Conservation (phyloP, 2,797 vertebrate species). For the Philypnodon macrostomus region DNA sequence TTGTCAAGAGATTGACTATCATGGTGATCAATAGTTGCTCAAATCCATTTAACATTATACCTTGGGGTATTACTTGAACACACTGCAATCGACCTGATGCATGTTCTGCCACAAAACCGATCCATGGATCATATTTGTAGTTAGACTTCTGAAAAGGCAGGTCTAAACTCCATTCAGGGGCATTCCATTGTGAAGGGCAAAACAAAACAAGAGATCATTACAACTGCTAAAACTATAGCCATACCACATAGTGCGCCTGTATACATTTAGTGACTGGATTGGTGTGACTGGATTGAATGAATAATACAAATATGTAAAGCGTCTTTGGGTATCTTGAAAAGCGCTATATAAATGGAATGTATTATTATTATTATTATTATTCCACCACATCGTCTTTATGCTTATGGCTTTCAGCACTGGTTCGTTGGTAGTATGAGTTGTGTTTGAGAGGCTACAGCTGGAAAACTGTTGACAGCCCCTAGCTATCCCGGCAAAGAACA, state of each 20-base stretch:
- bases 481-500: conserved; percentile 58
- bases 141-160: not conserved
- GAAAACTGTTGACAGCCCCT: conserved; percentile 64
- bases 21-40: conserved; percentile 36
- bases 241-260: no score
- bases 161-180: no score
- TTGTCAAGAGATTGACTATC: conserved; percentile 26
- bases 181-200: no score
- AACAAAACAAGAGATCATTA: not conserved
- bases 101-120: conserved; percentile 1
- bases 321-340: no score
- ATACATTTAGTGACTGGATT: no score
- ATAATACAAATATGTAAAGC: no score
- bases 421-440: conserved; percentile 74
- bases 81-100: conserved; percentile 23
- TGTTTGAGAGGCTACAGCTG: conserved; percentile 70
- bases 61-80: conserved; percentile 5
- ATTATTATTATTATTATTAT: no score
- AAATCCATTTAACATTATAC: conserved; percentile 32
- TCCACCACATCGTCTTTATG: conserved; percentile 51
- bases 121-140: conserved; percentile 1
- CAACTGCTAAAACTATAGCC: not conserved
- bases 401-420: conserved; percentile 67
- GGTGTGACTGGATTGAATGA: no score
- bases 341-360: no score